Evolutionary conservation across 2,888 invertebrate genomes (phyloP).

Genomic region (Pachycephus smyrnensis): DNA sequence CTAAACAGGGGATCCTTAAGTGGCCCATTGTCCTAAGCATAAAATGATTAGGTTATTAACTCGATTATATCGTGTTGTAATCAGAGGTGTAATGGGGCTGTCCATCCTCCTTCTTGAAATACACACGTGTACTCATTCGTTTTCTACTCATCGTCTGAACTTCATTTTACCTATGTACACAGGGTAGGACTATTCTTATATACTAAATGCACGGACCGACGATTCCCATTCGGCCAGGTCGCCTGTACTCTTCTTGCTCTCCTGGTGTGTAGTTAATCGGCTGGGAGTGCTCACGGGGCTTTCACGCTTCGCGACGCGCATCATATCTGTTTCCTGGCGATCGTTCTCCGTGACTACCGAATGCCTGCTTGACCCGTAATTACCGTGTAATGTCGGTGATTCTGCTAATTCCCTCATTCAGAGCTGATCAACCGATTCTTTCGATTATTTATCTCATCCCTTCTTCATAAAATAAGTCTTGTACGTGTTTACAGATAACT

Average conservation of each 20-base stretch:
- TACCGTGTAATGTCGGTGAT: no score
- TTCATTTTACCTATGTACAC: no score
- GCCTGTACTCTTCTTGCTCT: not conserved
- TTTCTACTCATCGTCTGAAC: no score
- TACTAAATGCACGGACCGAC: not conserved
- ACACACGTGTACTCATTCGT: no score
- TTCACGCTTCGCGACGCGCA: conserved; percentile 65
- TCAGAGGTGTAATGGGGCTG: conserved; percentile 25
- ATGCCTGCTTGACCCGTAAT: conserved; percentile 22
- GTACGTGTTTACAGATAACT: no score
- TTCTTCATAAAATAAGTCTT: no score
- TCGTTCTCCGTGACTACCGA: conserved; percentile 43
- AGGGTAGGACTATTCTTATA: not conserved
- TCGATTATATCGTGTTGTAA: conserved; percentile 38
- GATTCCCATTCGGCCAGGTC: conserved; percentile 1
- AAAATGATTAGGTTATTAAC: conserved; percentile 40
- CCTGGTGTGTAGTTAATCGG: conserved; percentile 43
- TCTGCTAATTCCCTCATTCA: no score
- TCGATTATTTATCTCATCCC: no score
- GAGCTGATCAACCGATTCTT: no score
- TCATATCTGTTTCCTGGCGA: conserved; percentile 66
- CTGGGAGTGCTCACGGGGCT: conserved; percentile 57
- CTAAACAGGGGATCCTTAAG: no score
- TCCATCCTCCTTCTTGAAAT: conserved; percentile 18
- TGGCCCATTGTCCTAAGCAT: no score